Percentiles rank a stretch among this genome's conserved stretches.
phyloP scores from a whole-genome alignment of 2,888 invertebrate species.

The Laothoe populi region DNA sequence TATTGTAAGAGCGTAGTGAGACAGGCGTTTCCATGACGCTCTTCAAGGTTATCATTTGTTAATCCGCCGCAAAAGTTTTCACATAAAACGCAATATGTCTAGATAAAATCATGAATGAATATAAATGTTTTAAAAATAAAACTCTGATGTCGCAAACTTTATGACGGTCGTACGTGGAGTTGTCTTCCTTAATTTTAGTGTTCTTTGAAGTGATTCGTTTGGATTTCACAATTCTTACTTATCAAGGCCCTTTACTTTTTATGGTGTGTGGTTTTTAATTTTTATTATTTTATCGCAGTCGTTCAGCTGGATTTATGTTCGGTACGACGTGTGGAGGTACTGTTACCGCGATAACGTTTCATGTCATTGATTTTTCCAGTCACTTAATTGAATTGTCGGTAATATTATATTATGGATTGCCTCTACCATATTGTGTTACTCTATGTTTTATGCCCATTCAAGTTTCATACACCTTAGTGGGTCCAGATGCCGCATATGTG shows the following conservation, averaged over 20 bases:
- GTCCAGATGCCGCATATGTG: too few relatives aligned
- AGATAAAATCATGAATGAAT: constrained; percentile 26
- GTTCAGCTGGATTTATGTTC: constrained; percentile 12
- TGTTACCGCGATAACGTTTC: constrained; percentile 3
- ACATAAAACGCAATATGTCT: constrained; percentile 13
- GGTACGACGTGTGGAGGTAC: background rate
- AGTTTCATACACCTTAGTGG: too few relatives aligned
- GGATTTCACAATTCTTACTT: constrained; percentile 15
- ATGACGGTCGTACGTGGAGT: background rate
- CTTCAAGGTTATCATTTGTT: constrained; percentile 15
- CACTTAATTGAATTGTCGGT: background rate
- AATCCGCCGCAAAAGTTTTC: background rate
- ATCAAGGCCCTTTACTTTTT: constrained; percentile 16
- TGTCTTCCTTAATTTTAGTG: constrained; percentile 21
- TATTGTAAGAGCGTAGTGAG: constrained; percentile 3
- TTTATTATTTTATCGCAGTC: constrained; percentile 13
- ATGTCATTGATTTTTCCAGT: constrained; percentile 4
- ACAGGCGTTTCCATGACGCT: constrained; percentile 20
- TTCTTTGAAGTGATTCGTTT: constrained; percentile 14
- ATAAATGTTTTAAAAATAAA: constrained; percentile 25
- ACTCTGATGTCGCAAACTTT: constrained; percentile 18
- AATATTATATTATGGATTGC: background rate
- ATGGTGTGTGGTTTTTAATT: constrained; percentile 17
- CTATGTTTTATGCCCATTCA: background rate
- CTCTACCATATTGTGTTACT: background rate